Evolutionary conservation across 2,888 invertebrate genomes (phyloP), one percentile per base, ranked within the genome.

Genomic region (Scaptomyza tumidula): DNA sequence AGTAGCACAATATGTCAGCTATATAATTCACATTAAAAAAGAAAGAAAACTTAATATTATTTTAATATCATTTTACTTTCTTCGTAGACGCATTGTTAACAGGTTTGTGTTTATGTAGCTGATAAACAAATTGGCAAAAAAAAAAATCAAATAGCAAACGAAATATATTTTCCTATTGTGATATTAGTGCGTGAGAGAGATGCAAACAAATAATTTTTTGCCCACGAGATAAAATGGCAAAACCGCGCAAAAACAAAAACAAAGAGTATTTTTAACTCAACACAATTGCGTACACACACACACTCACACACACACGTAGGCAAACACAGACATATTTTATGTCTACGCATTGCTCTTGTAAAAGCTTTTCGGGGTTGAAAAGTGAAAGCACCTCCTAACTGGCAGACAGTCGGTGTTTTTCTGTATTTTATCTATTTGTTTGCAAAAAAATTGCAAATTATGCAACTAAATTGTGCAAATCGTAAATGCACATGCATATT

Each of bases 381-480:
- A 82, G 82, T 82, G 82, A 80, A 80, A 85, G 72, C 80, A 55
- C 60, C 45, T 37, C 19, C 35, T 49, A 50, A 27, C 37, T 49
- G 24, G 19, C 61, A 54, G 60, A 61, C 68, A 13, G 52, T 45
- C 24, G 48, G 67, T 60, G 67, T 49, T 37, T 57, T 59, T 49
- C 53, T 62, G 11, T 33, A 29, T 41, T 41, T 58, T 50, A 33
- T 24, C 19, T 7, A 54, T 43, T 27, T 27, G 33, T 31, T 31
- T 31, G 31, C n/a, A n/a, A 31, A 10, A 13, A 60, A 49, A 33
- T 11, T 41, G 49, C 50, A 55, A 72, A 78, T 88, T 88, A 88
- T 88, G 88, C 86, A 88, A 88, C 65, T 71, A 50, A 50, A 13
- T 50, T 50, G 50, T 57, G 33, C 52, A 49, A 52, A 61, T 49